Evolutionary conservation across 35 echinoderm and acorn worm genomes (phyloP), one percentile per base, ranked within the genome.

Genomic region (Acanthaster planci): DNA sequence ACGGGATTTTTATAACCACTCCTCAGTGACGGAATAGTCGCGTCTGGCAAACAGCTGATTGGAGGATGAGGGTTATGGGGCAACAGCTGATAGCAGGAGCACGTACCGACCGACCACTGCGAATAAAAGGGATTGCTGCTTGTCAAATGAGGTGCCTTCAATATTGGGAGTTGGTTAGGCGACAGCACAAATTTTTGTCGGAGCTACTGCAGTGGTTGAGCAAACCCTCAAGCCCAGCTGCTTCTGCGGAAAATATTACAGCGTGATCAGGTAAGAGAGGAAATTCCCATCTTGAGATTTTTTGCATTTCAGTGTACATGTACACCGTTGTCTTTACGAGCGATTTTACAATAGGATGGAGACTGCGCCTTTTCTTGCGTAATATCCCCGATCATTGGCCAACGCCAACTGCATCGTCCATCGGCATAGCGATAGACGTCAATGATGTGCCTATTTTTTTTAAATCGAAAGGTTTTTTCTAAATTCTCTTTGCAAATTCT

Each of bases 21-120:
- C 64, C n/a, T 26, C 64, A 72, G 64, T 72, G 30, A 72, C 64
- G 30, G 64, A 72, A 29, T 72, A 72, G 64, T 72, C 34, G 64
- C 23, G 34, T 29, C 64, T 26, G 30, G 0, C 18, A 72, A 72
- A 72, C 64, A 72, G 64, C 64, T 72, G 64, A 72, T 72, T 72
- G 64, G 64, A 26, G 64, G 64, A 72, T 34, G 26, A 26, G 10
- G 64, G 64, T 72, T 72, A 14, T 31, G 64, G 64, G 64, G 64
- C 23, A 72, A 72, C 64, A 72, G 64, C 64, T 72, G 64, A 72
- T 72, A 72, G 26, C 64, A 34, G 26, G 7, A 34, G 64, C 21
- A 12, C 42, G 12, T n/a, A n/a, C n/a, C n/a, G n/a, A n/a, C n/a
- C 26, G 30, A 72, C 64, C 64, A 72, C 64, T 72, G 64, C 64